Percentiles rank a stretch among this genome's conserved stretches.
These are phyloP conservation scores for Cephus runcator DNA, from an alignment of 2,888 invertebrate genomes.

Conservation along the genomic window DNA sequence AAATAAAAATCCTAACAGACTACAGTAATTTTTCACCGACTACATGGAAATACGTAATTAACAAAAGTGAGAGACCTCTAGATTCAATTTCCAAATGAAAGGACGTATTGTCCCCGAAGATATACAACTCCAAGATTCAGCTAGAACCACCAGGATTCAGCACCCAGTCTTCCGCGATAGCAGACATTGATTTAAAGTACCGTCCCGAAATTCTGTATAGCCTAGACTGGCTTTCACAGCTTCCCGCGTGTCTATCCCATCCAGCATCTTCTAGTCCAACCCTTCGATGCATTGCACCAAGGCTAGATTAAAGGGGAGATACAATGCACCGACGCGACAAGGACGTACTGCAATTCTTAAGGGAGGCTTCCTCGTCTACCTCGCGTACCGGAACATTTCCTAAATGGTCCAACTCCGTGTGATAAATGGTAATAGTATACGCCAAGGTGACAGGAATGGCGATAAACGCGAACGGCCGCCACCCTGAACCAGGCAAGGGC, in stretches of 20 bases:
- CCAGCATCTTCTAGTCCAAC: neutral
- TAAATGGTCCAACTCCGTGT: slow-evolving; percentile 42
- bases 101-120: neutral
- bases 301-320: slow-evolving; percentile 17
- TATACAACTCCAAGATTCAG: neutral
- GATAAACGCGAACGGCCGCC: slow-evolving; percentile 26
- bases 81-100: neutral
- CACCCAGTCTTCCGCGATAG: neutral
- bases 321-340: slow-evolving; percentile 14
- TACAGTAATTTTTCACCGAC: neutral
- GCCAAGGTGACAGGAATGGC: slow-evolving; percentile 29
- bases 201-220: neutral
- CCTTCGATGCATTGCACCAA: slow-evolving; percentile 11
- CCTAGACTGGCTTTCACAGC: neutral
- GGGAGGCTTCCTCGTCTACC: slow-evolving; percentile 5
- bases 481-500: neutral
- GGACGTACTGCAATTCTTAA: slow-evolving; percentile 10
- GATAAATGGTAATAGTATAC: slow-evolving; percentile 51
- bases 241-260: neutral
- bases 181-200: neutral
- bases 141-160: neutral
- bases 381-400: slow-evolving; percentile 33
- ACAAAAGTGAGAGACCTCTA: neutral
- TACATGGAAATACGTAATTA: neutral
- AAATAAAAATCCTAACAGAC: neutral